Evolutionary conservation across 2,113 vertebrate genomes (phyloP).

Genomic region (Pteronura brasiliensis): DNA sequence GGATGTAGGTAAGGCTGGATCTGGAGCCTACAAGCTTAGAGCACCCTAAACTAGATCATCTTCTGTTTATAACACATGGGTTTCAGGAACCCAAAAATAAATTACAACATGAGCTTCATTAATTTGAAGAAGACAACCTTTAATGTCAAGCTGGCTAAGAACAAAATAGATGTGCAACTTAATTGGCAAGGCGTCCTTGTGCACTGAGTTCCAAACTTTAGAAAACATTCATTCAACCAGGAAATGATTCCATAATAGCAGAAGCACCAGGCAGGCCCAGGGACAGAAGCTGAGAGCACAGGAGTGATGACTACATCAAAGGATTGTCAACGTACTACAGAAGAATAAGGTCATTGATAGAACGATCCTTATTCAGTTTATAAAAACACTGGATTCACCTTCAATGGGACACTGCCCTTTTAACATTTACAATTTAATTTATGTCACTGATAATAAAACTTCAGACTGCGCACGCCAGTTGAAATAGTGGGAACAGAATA

Average conservation of each 20-base stretch:
- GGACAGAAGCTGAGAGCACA: slow-evolving; percentile 45
- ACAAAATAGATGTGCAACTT: slow-evolving; percentile 57
- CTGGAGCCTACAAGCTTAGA: neutral
- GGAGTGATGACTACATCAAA: slow-evolving; percentile 54
- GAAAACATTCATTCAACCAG: slow-evolving; percentile 70
- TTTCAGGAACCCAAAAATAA: slow-evolving; percentile 48
- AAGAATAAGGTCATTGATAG: slow-evolving; percentile 67
- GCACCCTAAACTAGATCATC: slow-evolving; percentile 1
- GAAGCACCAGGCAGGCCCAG: neutral
- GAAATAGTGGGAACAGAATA: slow-evolving; percentile 18
- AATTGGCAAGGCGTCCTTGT: slow-evolving; percentile 60
- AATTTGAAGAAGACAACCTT: slow-evolving; percentile 48
- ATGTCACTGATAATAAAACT: slow-evolving; percentile 65
- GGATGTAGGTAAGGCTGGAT: neutral
- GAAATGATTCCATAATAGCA: slow-evolving; percentile 66
- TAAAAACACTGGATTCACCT: slow-evolving; percentile 74
- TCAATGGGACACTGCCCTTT: slow-evolving; percentile 57
- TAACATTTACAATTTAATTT: slow-evolving; percentile 68
- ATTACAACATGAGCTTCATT: slow-evolving; percentile 61
- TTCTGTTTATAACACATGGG: slow-evolving; percentile 40
- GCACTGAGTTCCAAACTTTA: slow-evolving; percentile 59
- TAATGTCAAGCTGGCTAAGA: slow-evolving; percentile 46
- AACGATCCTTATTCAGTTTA: slow-evolving; percentile 63
- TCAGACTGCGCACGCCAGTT: slow-evolving; percentile 35
- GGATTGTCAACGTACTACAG: neutral